Conservation (phyloP, 1,140 invertebrate genomes). For the Bombus vancouverensis region DNA sequence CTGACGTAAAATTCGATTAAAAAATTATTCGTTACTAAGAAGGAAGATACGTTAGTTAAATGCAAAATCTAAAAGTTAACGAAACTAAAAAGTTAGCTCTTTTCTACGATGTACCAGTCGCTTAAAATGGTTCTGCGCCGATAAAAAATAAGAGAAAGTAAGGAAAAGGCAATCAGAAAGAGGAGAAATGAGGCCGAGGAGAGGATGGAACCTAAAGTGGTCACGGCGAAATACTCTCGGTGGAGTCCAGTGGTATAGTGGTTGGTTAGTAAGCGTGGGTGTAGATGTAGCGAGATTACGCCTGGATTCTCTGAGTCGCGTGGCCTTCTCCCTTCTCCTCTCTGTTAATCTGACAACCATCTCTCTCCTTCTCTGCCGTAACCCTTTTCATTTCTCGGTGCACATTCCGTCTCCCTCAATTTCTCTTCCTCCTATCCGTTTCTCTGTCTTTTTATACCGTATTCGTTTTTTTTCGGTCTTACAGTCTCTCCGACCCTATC, state of each 20-base stretch:
- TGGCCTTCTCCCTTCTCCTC: constrained; percentile 68
- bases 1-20: too few species aligned
- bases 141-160: constrained; percentile 30
- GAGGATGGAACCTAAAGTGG: constrained; percentile 62
- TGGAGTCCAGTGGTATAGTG: constrained; percentile 49
- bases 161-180: background rate
- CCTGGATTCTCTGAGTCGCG: constrained; percentile 67
- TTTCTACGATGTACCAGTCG: background rate
- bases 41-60: too few species aligned
- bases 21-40: too few species aligned
- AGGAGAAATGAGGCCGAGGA: constrained; percentile 56
- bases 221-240: constrained; percentile 53
- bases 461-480: background rate
- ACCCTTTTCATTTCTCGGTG: constrained; percentile 41
- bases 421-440: constrained; percentile 45
- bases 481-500: constrained; percentile 1
- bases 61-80: background rate
- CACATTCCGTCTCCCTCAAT: constrained; percentile 35
- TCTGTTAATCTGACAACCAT: constrained; percentile 38
- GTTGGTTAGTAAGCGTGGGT: constrained; percentile 71
- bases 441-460: background rate
- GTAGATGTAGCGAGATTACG: constrained; percentile 75
- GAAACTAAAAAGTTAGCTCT: background rate
- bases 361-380: constrained; percentile 24
- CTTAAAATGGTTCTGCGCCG: too few species aligned